phyloP scores from a whole-genome alignment of 2,797 vertebrate species.

The Anguilla obscura region DNA sequence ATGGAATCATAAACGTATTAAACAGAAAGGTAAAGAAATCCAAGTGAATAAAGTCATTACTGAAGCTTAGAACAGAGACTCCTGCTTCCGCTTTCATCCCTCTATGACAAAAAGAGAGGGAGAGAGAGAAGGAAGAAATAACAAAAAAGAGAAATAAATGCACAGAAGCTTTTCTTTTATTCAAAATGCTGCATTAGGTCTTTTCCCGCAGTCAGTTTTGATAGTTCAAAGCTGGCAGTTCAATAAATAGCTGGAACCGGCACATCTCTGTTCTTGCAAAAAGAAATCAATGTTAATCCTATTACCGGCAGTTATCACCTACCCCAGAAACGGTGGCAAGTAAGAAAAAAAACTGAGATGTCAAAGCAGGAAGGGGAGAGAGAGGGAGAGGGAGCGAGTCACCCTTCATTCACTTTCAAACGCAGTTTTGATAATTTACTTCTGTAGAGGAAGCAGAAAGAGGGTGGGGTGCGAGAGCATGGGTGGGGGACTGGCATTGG shows the following conservation, averaged over 20 bases:
- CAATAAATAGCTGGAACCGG: constrained; percentile 99
- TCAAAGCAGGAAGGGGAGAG: constrained; percentile 86
- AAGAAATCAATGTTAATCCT: constrained; percentile 99
- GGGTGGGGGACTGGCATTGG: constrained; percentile 18
- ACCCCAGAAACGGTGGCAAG: constrained; percentile 98
- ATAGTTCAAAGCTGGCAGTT: constrained; percentile 99
- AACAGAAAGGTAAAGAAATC: constrained; percentile 78
- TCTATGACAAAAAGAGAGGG: constrained; percentile 77
- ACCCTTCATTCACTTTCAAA: constrained; percentile 99
- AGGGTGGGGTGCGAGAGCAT: constrained; percentile 40
- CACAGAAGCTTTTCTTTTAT: constrained; percentile 88
- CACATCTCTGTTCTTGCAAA: constrained; percentile 99
- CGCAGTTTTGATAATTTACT: constrained; percentile 95
- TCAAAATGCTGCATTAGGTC: constrained; percentile 90
- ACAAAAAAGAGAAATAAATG: constrained; percentile 86
- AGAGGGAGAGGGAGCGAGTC: constrained; percentile 78
- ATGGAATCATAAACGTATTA: constrained; percentile 84
- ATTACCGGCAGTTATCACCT: constrained; percentile 99
- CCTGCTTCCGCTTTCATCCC: constrained; percentile 87
- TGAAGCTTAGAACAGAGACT: constrained; percentile 89
- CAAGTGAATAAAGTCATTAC: constrained; percentile 83
- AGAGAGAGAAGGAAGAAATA: constrained; percentile 74
- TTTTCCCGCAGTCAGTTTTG: constrained; percentile 92
- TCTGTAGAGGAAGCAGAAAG: constrained; percentile 81
- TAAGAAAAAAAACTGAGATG: constrained; percentile 89